Percentiles rank a stretch among this genome's conserved stretches.
Conservation (phyloP, 1,140 invertebrate genomes). For the Bursaphelenchus mucronatus region DNA sequence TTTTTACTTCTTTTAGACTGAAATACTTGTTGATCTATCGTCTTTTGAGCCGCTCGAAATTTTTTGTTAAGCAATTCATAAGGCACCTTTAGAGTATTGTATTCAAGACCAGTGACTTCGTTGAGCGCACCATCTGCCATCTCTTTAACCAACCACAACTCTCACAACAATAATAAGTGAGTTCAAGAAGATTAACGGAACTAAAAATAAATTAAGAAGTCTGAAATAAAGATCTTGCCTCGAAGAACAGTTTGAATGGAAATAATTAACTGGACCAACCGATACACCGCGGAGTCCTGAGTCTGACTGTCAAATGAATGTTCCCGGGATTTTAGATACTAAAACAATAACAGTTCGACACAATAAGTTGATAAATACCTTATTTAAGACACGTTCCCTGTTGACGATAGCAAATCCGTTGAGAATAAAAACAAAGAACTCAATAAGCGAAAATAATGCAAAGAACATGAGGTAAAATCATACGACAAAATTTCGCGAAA, state of each 20-base stretch:
- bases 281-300: slow-evolving; percentile 30
- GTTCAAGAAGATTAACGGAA: slow-evolving; percentile 48
- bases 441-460: slow-evolving; percentile 46
- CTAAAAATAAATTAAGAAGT: slow-evolving; percentile 34
- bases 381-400: slow-evolving; percentile 47
- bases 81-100: slow-evolving; percentile 90
- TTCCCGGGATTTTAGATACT: slow-evolving; percentile 22
- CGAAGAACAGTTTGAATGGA: slow-evolving; percentile 55
- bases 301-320: slow-evolving; percentile 41
- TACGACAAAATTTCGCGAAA: too few relatives aligned
- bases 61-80: slow-evolving; percentile 97
- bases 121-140: background rate
- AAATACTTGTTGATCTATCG: slow-evolving; percentile 39
- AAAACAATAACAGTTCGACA: slow-evolving; percentile 9
- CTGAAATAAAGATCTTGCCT: slow-evolving; percentile 34
- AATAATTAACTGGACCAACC: slow-evolving; percentile 42
- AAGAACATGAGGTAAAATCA: slow-evolving; percentile 23
- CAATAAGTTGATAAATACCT: slow-evolving; percentile 30
- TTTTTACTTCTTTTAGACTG: slow-evolving; percentile 40
- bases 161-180: slow-evolving; percentile 49
- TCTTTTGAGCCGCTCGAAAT: slow-evolving; percentile 73
- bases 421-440: slow-evolving; percentile 45
- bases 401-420: slow-evolving; percentile 52
- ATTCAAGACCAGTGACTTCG: slow-evolving; percentile 67
- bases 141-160: slow-evolving; percentile 39